These are phyloP conservation scores for Watsonalla binaria DNA, from an alignment of 2,888 invertebrate genomes.

Conservation along the genomic window DNA sequence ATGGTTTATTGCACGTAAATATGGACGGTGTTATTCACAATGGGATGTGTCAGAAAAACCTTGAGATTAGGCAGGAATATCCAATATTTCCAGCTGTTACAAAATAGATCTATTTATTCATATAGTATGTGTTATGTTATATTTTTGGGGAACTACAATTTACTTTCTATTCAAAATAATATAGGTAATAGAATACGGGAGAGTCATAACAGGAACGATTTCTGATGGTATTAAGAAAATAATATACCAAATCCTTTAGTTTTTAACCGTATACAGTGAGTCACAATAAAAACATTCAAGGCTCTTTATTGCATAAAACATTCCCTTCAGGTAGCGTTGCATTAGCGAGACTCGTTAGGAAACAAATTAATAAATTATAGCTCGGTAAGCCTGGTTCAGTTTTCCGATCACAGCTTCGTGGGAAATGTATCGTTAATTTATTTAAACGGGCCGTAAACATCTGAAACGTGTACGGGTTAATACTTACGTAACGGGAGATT, in stretches of 20 bases:
- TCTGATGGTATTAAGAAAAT: too few relatives aligned
- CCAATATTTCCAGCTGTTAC: too few relatives aligned
- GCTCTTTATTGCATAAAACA: constrained; percentile 38
- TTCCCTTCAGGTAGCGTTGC: constrained; percentile 44
- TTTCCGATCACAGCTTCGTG: constrained; percentile 61
- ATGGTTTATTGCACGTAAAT: constrained; percentile 34
- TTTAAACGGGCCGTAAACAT: constrained; percentile 25
- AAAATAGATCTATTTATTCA: too few relatives aligned
- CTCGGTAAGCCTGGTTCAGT: constrained; percentile 23
- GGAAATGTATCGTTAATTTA: constrained; percentile 47
- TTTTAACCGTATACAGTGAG: constrained; percentile 6
- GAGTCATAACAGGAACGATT: too few relatives aligned
- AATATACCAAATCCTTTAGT: too few relatives aligned
- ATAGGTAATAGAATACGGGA: too few relatives aligned
- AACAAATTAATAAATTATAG: constrained; percentile 74
- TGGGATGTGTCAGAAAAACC: constrained; percentile 1
- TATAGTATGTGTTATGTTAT: too few relatives aligned
- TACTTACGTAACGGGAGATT: constrained; percentile 5
- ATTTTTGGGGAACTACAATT: too few relatives aligned
- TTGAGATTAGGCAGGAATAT: neutral
- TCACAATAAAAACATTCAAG: constrained; percentile 23
- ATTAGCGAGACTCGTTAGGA: constrained; percentile 66
- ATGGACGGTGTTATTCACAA: constrained; percentile 27
- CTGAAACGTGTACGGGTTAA: constrained; percentile 18
- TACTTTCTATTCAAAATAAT: too few relatives aligned